Base-by-base conservation (phyloP, 1,140 invertebrate genomes). In the Idris sp. region DNA sequence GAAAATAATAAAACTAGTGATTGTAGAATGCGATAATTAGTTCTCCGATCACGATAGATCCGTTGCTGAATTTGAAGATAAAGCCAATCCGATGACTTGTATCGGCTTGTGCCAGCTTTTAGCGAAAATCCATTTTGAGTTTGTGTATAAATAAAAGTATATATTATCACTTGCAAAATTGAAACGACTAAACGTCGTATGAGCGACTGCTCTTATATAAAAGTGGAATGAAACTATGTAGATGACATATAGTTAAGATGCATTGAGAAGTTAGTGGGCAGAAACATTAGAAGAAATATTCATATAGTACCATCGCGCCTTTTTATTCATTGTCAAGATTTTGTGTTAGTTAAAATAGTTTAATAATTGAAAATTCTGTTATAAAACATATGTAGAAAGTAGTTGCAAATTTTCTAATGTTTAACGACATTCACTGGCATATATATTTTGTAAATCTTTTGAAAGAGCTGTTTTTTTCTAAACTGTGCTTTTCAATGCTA, bases 31-130 rank as follows among this genome's bases (percentile, higher is more conserved):
- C n/a, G 38, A 4, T 30, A 28, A 40, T 43, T 38, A 35, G 43
- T 10, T 62, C 35, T 61, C 56, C 35, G 31, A 54, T 56, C 28
- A 40, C 33, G 35, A 9, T 16, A 40, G 4, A 44, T 38, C 36
- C 38, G 71, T 62, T 56, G 53, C 62, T 61, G 48, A 48, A n/a
- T 49, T 62, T 46, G 40, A 3, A 59, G 33, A 67, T 56, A 41
- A 74, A 51, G 53, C 71, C 48, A 54, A 67, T 54, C 64, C 54
- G 54, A 62, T 19, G n/a, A 68, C 30, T 64, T 69, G 58, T 58
- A 64, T 51, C 51, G 62, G 43, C 58, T 69, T 51, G 58, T 75
- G 64, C 58, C 58, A 68, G 64, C 56, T 75, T 68, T 58, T 68
- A 68, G 36, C 41, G 51, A 30, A 58, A 62, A 74, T 49, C 9